phyloP scores from a whole-genome alignment of 2,888 invertebrate species.

The Aleiodes testaceus region DNA sequence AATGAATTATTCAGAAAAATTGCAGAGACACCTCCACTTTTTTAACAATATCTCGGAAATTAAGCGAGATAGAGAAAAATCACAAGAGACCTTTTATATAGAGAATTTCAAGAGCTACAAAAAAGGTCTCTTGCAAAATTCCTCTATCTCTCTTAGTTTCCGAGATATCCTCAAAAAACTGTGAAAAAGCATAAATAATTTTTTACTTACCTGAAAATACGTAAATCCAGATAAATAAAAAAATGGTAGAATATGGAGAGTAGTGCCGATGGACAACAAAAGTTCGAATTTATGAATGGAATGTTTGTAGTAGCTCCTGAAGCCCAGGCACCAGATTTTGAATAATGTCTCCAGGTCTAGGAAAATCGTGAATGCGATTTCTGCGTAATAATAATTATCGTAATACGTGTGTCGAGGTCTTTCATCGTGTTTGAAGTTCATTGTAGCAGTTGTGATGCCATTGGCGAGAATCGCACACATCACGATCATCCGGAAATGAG shows the following conservation, averaged over 20 bases:
- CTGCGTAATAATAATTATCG: constrained; percentile 94
- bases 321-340: constrained; percentile 98
- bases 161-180: no score
- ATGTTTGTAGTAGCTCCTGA: constrained; percentile 95
- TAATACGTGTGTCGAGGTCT: constrained; percentile 87
- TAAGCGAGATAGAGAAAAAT: no score
- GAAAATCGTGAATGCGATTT: constrained; percentile 95
- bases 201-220: constrained; percentile 90
- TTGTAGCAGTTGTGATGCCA: constrained; percentile 95
- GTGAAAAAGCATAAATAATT: no score
- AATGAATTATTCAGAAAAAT: no score
- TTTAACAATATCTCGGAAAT: no score
- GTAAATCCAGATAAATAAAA: constrained; percentile 95
- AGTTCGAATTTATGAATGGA: constrained; percentile 99
- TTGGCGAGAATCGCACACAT: constrained; percentile 97
- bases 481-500: constrained; percentile 92
- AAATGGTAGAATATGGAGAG: constrained; percentile 92
- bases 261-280: constrained; percentile 92
- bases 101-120: no score
- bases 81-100: no score
- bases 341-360: constrained; percentile 95
- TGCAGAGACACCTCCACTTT: no score
- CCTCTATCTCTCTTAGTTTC: no score
- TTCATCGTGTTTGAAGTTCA: constrained; percentile 94
- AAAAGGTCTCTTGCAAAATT: no score